Conservation (phyloP, 2,888 invertebrate genomes). For the Escarpia spicata region DNA sequence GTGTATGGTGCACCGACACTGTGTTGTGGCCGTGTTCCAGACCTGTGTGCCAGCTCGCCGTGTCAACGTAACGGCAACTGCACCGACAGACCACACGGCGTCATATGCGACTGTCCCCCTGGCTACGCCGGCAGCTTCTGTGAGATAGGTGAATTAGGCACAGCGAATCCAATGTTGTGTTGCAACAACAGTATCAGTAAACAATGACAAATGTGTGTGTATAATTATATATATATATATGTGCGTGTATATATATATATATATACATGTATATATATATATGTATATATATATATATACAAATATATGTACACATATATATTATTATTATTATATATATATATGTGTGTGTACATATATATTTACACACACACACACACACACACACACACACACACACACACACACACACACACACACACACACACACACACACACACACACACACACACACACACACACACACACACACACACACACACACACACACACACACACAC, state of each 20-base stretch:
- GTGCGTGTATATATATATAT: background rate
- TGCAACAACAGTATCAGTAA: no score
- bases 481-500: background rate
- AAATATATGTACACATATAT: background rate
- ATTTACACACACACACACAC: background rate
- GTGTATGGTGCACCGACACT: no score
- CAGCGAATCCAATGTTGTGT: no score
- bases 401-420: background rate
- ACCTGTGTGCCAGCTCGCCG: no score
- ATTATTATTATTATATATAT: background rate
- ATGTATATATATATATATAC: background rate
- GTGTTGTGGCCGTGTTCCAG: no score
- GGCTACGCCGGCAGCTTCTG: no score
- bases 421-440: background rate
- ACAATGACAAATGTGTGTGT: background rate
- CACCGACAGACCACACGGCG: no score
- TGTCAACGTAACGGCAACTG: no score
- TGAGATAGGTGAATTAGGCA: no score
- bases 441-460: background rate
- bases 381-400: background rate
- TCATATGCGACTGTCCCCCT: no score
- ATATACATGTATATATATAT: background rate
- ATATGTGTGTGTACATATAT: background rate
- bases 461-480: background rate
- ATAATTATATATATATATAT: background rate